These are phyloP conservation scores for Grallaria varia DNA, from an alignment of 2,113 vertebrate species.

Conservation along the genomic window DNA sequence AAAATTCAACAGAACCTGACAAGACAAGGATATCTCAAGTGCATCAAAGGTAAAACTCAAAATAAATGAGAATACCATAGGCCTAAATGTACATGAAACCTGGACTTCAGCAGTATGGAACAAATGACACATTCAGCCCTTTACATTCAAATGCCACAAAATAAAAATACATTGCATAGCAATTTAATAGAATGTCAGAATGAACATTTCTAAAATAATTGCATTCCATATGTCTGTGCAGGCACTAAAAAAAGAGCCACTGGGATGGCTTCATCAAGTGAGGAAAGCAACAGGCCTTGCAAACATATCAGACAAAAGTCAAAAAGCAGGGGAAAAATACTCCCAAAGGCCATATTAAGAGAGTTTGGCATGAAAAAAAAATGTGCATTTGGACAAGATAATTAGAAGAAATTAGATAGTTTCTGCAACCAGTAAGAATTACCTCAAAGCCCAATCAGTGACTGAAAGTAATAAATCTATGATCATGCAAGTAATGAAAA, in stretches of 20 bases:
- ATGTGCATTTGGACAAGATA: not conserved
- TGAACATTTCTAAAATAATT: not conserved
- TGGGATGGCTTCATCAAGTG: not conserved
- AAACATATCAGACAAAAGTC: not conserved
- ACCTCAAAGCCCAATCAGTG: not conserved
- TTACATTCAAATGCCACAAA: not conserved
- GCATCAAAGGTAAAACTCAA: not conserved
- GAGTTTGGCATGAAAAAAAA: not conserved
- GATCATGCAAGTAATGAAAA: fast-evolving
- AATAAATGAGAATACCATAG: not conserved
- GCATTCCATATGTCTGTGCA: not conserved
- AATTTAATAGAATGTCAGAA: not conserved
- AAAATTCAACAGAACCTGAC: not conserved
- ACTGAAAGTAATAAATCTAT: not conserved
- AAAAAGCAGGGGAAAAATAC: not conserved
- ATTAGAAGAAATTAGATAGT: not conserved
- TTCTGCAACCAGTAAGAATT: not conserved
- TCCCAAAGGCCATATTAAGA: not conserved
- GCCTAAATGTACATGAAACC: not conserved
- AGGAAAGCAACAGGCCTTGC: not conserved
- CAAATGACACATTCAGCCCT: not conserved
- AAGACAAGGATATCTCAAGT: not conserved
- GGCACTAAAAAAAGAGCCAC: not conserved
- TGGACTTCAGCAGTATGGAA: not conserved
- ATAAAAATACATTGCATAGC: not conserved